Evolutionary conservation across 2,888 invertebrate genomes (phyloP).

Genomic region (Latheticus oryzae): DNA sequence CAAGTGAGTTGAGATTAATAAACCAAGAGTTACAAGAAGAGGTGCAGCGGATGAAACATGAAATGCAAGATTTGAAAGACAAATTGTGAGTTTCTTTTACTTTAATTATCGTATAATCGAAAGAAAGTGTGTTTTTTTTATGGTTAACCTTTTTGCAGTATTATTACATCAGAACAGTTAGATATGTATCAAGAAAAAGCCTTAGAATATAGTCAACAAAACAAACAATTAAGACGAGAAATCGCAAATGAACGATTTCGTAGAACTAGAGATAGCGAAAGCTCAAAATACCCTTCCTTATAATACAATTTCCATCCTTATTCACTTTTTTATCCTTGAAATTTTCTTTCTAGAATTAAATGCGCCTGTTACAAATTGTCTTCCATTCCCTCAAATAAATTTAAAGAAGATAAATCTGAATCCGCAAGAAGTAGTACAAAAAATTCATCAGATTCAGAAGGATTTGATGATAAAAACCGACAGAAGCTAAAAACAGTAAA

Average conservation of each 20-base stretch:
- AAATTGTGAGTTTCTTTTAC: constrained; percentile 65
- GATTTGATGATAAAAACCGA: too few relatives aligned
- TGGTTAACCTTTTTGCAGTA: constrained; percentile 43
- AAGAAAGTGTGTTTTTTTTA: constrained; percentile 18
- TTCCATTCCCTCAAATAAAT: too few relatives aligned
- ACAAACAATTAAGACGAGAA: constrained; percentile 68
- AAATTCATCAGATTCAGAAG: too few relatives aligned
- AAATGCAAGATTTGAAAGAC: constrained; percentile 67
- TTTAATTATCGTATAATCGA: too few relatives aligned
- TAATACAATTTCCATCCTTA: constrained; percentile 41
- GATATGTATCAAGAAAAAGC: constrained; percentile 68
- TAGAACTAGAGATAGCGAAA: constrained; percentile 64
- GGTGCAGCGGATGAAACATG: constrained; percentile 70
- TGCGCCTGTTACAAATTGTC: constrained; percentile 3
- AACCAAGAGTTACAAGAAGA: constrained; percentile 76
- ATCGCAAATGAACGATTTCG: constrained; percentile 69
- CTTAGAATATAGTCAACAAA: constrained; percentile 68
- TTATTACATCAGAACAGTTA: constrained; percentile 61
- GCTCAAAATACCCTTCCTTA: constrained; percentile 61
- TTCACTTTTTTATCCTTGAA: constrained; percentile 6
- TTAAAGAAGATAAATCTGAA: too few relatives aligned
- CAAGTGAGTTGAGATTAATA: constrained; percentile 72
- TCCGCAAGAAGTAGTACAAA: too few relatives aligned
- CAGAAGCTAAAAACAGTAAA: too few relatives aligned
- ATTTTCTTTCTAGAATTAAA: constrained; percentile 7